Evolutionary conservation across 2,113 vertebrate genomes (phyloP).

Genomic region (Hydropotes inermis): DNA sequence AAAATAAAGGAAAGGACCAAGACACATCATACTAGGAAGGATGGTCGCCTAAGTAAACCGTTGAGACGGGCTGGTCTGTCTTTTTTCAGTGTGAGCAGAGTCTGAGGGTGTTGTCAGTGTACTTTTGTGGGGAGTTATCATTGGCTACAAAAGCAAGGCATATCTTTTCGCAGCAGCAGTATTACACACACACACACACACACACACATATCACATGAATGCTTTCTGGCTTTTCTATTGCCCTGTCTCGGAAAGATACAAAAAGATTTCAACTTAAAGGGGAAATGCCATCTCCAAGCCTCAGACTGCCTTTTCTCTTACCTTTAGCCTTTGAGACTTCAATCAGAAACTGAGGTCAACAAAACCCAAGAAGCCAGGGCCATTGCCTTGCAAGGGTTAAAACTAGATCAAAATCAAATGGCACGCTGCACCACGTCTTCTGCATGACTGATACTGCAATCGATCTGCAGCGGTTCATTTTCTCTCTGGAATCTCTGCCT

Average conservation of each 20-base stretch:
- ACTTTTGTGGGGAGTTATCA: slow-evolving; percentile 68
- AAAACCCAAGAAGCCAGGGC: neutral
- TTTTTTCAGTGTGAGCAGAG: slow-evolving; percentile 69
- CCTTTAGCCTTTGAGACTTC: neutral
- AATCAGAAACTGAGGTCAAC: neutral
- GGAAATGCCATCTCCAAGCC: slow-evolving; percentile 11
- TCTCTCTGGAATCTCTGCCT: slow-evolving; percentile 86
- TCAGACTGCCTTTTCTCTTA: slow-evolving; percentile 2
- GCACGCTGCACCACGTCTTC: slow-evolving; percentile 80
- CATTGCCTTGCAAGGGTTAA: slow-evolving; percentile 75
- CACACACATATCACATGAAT: slow-evolving; percentile 35
- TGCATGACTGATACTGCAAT: slow-evolving; percentile 87
- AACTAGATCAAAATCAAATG: slow-evolving; percentile 72
- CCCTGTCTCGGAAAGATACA: slow-evolving; percentile 42
- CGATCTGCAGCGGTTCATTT: slow-evolving; percentile 86
- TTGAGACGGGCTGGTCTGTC: slow-evolving; percentile 63
- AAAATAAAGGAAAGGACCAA: slow-evolving; percentile 57
- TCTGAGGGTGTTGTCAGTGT: neutral
- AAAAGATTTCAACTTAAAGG: slow-evolving; percentile 69
- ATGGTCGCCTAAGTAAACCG: slow-evolving; percentile 26
- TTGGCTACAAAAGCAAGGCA: slow-evolving; percentile 48
- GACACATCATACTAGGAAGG: slow-evolving; percentile 55
- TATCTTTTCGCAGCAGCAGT: slow-evolving; percentile 48
- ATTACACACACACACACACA: slow-evolving; percentile 44
- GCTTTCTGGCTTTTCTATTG: slow-evolving; percentile 45